phyloP scores from a whole-genome alignment of 2,113 vertebrate genomes.

The Silurus meridionalis region DNA sequence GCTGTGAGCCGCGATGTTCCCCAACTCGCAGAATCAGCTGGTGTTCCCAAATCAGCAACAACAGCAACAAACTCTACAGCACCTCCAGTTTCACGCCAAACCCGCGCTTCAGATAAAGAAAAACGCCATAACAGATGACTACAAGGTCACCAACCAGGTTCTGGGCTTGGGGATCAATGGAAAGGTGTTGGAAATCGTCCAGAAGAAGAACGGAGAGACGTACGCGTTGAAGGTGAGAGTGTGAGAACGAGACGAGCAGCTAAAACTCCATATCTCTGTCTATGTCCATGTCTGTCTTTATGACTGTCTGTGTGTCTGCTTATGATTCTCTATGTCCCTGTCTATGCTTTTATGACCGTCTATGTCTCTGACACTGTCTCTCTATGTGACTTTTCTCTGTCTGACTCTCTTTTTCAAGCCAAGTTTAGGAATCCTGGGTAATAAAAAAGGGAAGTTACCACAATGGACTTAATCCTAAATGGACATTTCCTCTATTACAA shows the following conservation, averaged over 20 bases:
- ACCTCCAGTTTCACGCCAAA: constrained; percentile 75
- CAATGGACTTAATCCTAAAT: background rate
- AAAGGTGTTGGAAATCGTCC: constrained; percentile 89
- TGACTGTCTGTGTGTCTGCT: background rate
- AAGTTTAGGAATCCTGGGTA: background rate
- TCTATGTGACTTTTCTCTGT: background rate
- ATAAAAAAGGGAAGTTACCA: background rate
- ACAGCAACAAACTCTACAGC: constrained; percentile 53
- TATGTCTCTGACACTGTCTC: background rate
- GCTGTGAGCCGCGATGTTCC: constrained; percentile 70
- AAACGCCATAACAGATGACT: constrained; percentile 92
- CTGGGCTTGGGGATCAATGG: constrained; percentile 94
- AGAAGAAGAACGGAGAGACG: constrained; percentile 86
- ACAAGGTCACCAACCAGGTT: constrained; percentile 94
- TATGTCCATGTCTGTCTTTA: background rate
- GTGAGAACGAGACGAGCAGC: background rate
- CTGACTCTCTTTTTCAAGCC: background rate
- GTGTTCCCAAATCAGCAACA: constrained; percentile 55
- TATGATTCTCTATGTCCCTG: too few species aligned
- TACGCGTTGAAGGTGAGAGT: constrained; percentile 88
- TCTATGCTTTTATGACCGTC: too few species aligned
- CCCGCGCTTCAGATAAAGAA: constrained; percentile 84
- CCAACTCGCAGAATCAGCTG: constrained; percentile 66
- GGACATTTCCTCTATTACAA: background rate
- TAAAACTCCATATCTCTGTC: background rate